phyloP scores from a whole-genome alignment of 2,113 vertebrate genomes.

The Dicrurus megarhynchus region DNA sequence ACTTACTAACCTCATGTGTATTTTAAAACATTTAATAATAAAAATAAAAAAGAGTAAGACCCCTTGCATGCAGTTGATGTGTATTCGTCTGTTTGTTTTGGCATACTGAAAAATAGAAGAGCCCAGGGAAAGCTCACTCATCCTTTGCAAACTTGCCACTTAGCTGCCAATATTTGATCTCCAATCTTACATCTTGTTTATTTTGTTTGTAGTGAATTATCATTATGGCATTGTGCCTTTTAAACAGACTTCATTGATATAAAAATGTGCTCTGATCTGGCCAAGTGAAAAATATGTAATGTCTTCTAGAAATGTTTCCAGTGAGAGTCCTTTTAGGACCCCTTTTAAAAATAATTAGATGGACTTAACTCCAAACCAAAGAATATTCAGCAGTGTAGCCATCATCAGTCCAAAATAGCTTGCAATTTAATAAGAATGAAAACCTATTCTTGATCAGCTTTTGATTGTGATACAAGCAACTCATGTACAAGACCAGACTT shows the following conservation, averaged over 20 bases:
- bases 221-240: conserved; percentile 70
- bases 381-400: background rate
- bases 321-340: background rate
- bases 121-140: conserved; percentile 35
- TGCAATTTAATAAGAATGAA: background rate
- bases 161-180: conserved; percentile 74
- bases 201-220: conserved; percentile 73
- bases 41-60: background rate
- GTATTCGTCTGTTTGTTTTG: conserved; percentile 46
- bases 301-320: conserved; percentile 14
- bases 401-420: conserved; percentile 17
- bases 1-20: background rate
- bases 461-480: background rate
- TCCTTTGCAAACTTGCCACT: conserved; percentile 58
- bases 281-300: conserved; percentile 54
- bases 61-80: background rate
- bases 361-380: conserved; percentile 26
- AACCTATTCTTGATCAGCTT: background rate
- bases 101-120: background rate
- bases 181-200: conserved; percentile 72
- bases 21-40: background rate
- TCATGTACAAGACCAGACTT: background rate
- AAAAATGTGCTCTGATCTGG: conserved; percentile 64
- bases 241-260: conserved; percentile 68
- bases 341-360: conserved; percentile 37